Base-by-base conservation (phyloP, 1,140 invertebrate species). In the Teleopsis dalmanni region DNA sequence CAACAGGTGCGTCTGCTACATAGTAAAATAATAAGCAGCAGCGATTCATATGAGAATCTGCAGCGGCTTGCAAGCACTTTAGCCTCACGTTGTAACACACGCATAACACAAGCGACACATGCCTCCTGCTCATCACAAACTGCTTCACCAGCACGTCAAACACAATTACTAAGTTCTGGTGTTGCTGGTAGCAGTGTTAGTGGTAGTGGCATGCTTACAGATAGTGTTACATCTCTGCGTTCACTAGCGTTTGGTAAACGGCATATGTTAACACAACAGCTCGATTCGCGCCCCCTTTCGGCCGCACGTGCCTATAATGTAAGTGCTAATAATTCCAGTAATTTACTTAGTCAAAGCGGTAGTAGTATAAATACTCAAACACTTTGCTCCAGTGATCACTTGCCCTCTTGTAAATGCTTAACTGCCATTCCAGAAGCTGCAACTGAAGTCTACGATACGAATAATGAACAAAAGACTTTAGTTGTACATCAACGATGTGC, bases 51-150 rank as follows among this genome's bases (percentile, higher is more conserved):
- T 56, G 65, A 68, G 60, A 68, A 68, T 61, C 54, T 68, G 22
- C 65, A 68, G 52, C 57, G 65, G 11, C 48, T 68, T 53, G 53
- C 53, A 54, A 65, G 65, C 42, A 58, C 65, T 19, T 54, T 64
- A 38, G 29, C 46, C 43, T 58, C 62, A 50, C 51, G 60, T 53
- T 41, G 43, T 38, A 62, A 54, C 73, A 85, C 83, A 70, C 81
- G 81, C 57, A 81, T 82, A 62, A 76, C 83, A 38, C 81, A 84
- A 65, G 83, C 81, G 47, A 75, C 74, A 56, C 72, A 67, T 7
- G 74, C 82, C 57, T 72, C 82, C 55, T 75, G 83, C 33, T 82
- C 81, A 38, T 87, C 84, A 44, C 84, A 85, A 7, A 76, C 85
- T 54, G 85, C 79, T 53, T 83, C 81, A 16, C 80, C 80, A 14